Conservation (phyloP, 2,113 vertebrate genomes). For the Callipepla squamata region DNA sequence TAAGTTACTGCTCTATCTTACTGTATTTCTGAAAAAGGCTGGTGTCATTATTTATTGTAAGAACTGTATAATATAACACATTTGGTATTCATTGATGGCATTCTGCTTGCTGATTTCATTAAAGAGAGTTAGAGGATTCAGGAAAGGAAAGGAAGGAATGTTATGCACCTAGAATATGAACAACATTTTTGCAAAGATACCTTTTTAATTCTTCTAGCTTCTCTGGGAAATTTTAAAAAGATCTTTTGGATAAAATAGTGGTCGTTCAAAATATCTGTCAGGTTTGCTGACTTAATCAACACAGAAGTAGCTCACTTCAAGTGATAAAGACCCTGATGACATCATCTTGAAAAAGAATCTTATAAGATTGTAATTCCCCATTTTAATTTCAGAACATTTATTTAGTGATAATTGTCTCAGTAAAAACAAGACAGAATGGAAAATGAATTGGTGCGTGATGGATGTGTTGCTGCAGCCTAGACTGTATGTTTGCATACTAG, state of each 20-base stretch:
- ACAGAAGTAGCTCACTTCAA: neutral
- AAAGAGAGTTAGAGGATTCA: neutral
- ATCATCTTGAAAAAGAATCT: neutral
- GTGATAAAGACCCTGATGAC: neutral
- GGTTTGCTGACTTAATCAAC: neutral
- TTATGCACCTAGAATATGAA: neutral
- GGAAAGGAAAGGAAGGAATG: neutral
- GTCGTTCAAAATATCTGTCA: neutral
- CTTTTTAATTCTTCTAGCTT: neutral
- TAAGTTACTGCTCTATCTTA: neutral
- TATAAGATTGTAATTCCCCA: neutral
- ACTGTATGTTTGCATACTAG: neutral
- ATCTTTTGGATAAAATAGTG: neutral
- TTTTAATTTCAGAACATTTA: neutral
- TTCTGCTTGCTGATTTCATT: neutral
- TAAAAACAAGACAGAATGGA: conserved; percentile 9
- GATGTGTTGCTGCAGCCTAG: neutral
- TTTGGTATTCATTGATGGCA: neutral
- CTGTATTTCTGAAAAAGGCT: neutral
- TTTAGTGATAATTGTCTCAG: conserved; percentile 40
- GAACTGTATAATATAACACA: neutral
- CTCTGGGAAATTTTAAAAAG: neutral
- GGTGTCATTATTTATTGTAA: neutral
- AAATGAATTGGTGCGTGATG: neutral
- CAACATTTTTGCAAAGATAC: neutral